Percentiles rank a stretch among this genome's conserved stretches.
Evolutionary conservation across 2,113 vertebrate genomes (phyloP).

Genomic region (Neomonachus schauinslandi): DNA sequence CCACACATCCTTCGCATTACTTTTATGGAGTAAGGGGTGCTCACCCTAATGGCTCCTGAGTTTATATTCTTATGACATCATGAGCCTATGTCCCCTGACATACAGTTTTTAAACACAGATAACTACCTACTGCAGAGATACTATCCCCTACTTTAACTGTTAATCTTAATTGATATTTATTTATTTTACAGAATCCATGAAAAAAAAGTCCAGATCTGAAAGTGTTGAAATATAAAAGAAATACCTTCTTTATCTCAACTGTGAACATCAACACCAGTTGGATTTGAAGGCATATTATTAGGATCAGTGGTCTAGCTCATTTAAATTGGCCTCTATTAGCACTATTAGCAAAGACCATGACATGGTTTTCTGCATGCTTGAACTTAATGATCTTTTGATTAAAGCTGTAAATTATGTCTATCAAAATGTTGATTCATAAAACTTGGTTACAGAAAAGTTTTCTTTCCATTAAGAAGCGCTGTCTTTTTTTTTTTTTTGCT

Average conservation of each 20-base stretch:
- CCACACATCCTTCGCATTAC: neutral
- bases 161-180: neutral
- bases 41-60: neutral
- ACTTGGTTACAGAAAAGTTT: neutral
- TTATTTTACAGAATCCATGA: constrained; percentile 6
- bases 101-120: neutral
- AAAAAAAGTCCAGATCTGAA: neutral
- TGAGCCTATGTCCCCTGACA: neutral
- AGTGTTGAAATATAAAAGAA: neutral
- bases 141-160: neutral
- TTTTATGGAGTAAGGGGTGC: neutral
- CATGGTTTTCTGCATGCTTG: constrained; percentile 46
- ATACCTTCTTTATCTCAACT: neutral
- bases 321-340: neutral
- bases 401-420: constrained; percentile 52
- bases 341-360: constrained; percentile 27
- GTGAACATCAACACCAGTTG: neutral
- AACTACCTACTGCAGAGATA: neutral
- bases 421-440: constrained; percentile 55
- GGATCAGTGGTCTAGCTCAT: neutral
- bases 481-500: neutral
- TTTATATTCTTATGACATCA: neutral
- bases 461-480: constrained; percentile 7
- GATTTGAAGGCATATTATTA: neutral
- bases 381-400: constrained; percentile 52